Percentiles rank a stretch among this genome's conserved stretches.
phyloP scores from a whole-genome alignment of 2,888 invertebrate species.

The Tinea semifulvella region DNA sequence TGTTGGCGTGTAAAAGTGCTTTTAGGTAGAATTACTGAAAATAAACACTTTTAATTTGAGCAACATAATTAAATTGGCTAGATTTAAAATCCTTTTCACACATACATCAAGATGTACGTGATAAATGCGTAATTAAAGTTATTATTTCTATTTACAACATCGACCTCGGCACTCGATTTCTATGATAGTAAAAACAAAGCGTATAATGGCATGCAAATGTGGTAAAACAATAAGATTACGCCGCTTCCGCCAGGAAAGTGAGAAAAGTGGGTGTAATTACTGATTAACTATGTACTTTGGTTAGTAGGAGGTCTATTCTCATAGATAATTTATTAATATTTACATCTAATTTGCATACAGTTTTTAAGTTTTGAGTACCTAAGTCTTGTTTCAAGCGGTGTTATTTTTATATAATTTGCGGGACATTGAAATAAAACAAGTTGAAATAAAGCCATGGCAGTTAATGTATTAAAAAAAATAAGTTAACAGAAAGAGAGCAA shows the following conservation, averaged over 20 bases:
- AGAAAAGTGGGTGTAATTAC: constrained; percentile 43
- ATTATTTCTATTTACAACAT: constrained; percentile 26
- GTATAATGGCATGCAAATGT: constrained; percentile 55
- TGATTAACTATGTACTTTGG: constrained; percentile 2
- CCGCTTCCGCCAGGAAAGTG: constrained; percentile 45
- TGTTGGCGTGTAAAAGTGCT: too few species aligned
- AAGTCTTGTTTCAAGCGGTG: too few species aligned
- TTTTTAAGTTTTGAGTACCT: too few species aligned
- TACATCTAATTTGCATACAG: too few species aligned
- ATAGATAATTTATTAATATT: not conserved
- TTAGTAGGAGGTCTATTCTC: not conserved
- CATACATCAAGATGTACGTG: constrained; percentile 9
- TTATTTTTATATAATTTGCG: too few species aligned
- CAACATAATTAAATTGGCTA: too few species aligned
- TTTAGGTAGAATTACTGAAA: too few species aligned
- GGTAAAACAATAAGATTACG: constrained; percentile 31
- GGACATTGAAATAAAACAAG: too few species aligned
- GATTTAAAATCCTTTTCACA: not conserved
- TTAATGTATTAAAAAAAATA: too few species aligned
- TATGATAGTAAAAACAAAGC: constrained; percentile 35
- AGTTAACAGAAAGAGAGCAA: too few species aligned
- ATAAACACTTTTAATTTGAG: too few species aligned
- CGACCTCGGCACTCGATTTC: constrained; percentile 50
- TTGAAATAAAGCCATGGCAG: too few species aligned
- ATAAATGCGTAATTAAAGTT: constrained; percentile 30